Percentiles rank a stretch among this genome's conserved stretches.
These are phyloP conservation scores for Minunthozetes semirufus DNA, from an alignment of 2,888 invertebrate species.

Conservation along the genomic window DNA sequence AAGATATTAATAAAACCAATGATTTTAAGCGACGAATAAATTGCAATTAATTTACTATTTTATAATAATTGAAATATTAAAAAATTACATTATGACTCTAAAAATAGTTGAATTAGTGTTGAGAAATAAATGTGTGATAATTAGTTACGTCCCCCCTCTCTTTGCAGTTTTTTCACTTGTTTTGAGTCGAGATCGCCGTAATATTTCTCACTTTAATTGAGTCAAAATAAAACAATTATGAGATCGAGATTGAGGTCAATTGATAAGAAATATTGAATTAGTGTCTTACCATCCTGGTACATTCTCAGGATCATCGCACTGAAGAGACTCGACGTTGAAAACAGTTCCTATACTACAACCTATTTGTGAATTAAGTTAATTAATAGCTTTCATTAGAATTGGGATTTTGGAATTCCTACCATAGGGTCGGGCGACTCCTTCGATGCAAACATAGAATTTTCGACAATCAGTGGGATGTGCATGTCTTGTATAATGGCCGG, in stretches of 20 bases:
- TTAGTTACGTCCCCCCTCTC: constrained; percentile 29
- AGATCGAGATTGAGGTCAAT: background rate
- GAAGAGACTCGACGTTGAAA: constrained; percentile 81
- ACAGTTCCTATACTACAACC: constrained; percentile 89
- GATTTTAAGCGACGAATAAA: background rate
- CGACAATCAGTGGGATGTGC: constrained; percentile 77
- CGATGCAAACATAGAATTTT: constrained; percentile 89
- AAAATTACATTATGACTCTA: background rate
- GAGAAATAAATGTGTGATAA: background rate
- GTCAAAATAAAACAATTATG: constrained; percentile 24
- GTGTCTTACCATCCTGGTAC: constrained; percentile 83
- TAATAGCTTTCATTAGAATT: background rate
- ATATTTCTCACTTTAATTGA: constrained; percentile 76
- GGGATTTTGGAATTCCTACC: constrained; percentile 47
- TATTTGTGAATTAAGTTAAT: background rate
- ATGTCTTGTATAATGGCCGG: constrained; percentile 84
- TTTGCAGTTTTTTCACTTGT: constrained; percentile 69
- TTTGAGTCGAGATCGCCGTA: constrained; percentile 91
- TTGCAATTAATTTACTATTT: constrained; percentile 5
- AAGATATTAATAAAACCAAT: background rate
- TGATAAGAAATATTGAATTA: constrained; percentile 18
- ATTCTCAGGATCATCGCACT: constrained; percentile 90
- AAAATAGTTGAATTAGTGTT: background rate
- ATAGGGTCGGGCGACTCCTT: constrained; percentile 82
- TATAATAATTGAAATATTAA: background rate